Conservation (phyloP, 2,888 invertebrate species). For the Gisinianus flammeolus region DNA sequence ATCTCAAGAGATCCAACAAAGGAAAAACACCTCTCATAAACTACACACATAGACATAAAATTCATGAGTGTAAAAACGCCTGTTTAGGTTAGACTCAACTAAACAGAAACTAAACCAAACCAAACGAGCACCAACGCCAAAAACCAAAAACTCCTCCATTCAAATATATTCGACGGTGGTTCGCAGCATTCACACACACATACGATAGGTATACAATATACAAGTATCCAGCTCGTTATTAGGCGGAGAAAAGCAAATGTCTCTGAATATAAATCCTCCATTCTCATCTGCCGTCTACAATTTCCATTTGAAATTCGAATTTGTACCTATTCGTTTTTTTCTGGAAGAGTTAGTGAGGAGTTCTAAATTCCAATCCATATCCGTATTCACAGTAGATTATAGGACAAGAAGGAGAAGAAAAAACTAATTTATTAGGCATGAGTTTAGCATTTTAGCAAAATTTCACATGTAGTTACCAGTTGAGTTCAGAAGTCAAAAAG, state of each 20-base stretch:
- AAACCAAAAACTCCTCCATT: no score
- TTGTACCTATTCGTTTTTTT: neutral
- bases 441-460: neutral
- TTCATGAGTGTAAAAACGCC: neutral
- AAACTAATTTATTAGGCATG: neutral
- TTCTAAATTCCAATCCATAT: neutral
- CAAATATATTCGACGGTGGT: no score
- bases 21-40: neutral
- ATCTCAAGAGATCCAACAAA: neutral
- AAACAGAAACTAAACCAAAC: neutral
- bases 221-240: no score
- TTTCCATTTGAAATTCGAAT: neutral
- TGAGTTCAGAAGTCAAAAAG: neutral
- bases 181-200: no score
- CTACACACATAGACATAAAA: neutral
- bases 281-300: neutral
- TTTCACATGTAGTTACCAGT: neutral
- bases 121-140: no score
- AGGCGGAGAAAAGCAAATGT: no score
- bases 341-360: neutral
- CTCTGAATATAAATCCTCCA: neutral
- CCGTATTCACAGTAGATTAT: neutral
- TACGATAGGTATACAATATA: no score
- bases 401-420: neutral
- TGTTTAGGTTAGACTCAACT: neutral